A percentile compares a stretch with the other conserved stretches of the same genome.
phyloP scores from a whole-genome alignment of 2,797 vertebrate genomes.

The Protonibea diacanthus region DNA sequence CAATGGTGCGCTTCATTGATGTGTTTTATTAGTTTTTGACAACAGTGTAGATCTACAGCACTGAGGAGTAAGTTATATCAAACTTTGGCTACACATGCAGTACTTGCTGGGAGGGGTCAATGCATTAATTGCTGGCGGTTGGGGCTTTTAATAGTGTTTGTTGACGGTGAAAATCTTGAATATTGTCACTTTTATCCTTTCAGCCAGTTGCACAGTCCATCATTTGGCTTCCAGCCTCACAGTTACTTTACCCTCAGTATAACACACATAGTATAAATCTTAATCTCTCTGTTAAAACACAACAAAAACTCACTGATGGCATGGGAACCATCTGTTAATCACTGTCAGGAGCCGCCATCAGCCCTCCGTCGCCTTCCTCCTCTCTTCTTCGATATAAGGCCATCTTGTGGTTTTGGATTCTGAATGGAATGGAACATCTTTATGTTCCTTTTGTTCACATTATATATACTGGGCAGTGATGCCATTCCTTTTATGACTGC shows the following conservation, averaged over 20 bases:
- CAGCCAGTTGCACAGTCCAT: slow-evolving; percentile 42
- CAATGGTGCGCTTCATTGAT: slow-evolving; percentile 7
- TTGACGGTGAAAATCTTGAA: slow-evolving; percentile 15
- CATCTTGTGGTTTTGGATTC: slow-evolving; percentile 71
- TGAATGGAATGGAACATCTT: slow-evolving; percentile 85
- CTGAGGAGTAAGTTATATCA: not conserved
- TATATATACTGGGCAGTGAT: slow-evolving; percentile 86
- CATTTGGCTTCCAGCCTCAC: slow-evolving; percentile 48
- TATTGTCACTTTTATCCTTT: slow-evolving; percentile 11
- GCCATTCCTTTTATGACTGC: slow-evolving; percentile 87
- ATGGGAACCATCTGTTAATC: slow-evolving; percentile 79
- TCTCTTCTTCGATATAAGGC: slow-evolving; percentile 67
- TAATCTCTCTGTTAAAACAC: slow-evolving; percentile 74
- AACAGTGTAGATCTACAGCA: not conserved
- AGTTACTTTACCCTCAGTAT: slow-evolving; percentile 58
- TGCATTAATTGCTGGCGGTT: not conserved
- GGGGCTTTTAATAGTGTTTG: slow-evolving; percentile 8
- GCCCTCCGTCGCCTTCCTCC: slow-evolving; percentile 61
- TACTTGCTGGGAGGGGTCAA: not conserved
- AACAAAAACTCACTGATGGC: slow-evolving; percentile 77
- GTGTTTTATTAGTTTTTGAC: slow-evolving; percentile 1
- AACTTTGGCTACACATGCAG: not conserved
- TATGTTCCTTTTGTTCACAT: slow-evolving; percentile 87
- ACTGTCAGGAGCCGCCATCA: slow-evolving; percentile 75
- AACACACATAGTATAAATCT: slow-evolving; percentile 70